phyloP scores from a whole-genome alignment of 1,140 invertebrate species.

The Hetaerina americana region DNA sequence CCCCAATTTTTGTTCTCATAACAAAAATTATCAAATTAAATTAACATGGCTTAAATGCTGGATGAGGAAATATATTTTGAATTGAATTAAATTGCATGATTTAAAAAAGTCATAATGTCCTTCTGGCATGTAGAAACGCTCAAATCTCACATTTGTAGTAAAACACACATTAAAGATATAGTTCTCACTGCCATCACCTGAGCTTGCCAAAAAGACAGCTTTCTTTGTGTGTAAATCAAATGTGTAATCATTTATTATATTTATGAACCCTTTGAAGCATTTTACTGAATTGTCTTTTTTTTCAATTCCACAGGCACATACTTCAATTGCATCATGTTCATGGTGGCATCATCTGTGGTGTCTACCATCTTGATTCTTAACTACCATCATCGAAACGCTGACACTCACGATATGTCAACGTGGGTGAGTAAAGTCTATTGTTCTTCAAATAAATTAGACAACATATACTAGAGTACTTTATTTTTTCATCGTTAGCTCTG shows the following conservation, averaged over 20 bases:
- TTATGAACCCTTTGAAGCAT: background rate
- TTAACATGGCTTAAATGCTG: background rate
- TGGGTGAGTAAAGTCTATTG: slow-evolving; percentile 59
- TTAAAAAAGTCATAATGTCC: background rate
- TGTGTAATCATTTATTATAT: background rate
- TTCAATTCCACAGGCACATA: slow-evolving; percentile 65
- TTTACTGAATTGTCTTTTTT: background rate
- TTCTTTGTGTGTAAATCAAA: background rate
- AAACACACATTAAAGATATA: background rate
- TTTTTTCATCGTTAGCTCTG: no score
- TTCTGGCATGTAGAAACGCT: background rate
- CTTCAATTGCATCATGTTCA: slow-evolving; percentile 99
- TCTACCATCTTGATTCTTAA: slow-evolving; percentile 95
- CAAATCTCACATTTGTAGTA: background rate
- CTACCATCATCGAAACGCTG: slow-evolving; percentile 93
- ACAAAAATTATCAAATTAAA: slow-evolving; percentile 1
- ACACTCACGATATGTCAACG: slow-evolving; percentile 91
- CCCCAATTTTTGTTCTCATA: background rate
- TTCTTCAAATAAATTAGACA: background rate
- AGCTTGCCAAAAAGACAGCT: background rate
- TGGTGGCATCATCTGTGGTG: slow-evolving; percentile 97
- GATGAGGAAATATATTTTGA: background rate
- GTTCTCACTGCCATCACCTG: background rate
- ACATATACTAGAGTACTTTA: no score
- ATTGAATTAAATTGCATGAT: background rate